Base-by-base conservation (phyloP, 2,888 invertebrate genomes). In the Drosophila pseudotalamancana region DNA sequence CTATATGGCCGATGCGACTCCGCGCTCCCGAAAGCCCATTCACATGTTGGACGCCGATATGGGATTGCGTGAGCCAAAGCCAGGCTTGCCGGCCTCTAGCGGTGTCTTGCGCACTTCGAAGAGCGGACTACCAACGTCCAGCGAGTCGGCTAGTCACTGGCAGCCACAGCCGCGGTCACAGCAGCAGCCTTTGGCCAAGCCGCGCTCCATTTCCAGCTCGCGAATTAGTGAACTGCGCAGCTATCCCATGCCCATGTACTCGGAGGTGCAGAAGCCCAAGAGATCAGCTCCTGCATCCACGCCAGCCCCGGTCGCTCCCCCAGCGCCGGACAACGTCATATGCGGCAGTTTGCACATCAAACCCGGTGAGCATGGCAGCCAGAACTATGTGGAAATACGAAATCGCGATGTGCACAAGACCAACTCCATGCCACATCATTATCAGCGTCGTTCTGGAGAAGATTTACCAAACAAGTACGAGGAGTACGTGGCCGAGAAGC, bases 1-100 rank as follows among this genome's bases (percentile, higher is more conserved):
- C 65, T 95, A 95, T 83, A 93, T 94, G 57, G 94, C 95, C 2
- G 95, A 95, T 90, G 94, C 94, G 73, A 94, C 94, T 64, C 95
- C 95, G 0, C 92, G 95, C 79, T 95, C 95, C 62, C 92, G 95
- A 37, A 94, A 94, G 86, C 95, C 95, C 27, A 95, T 96, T 75
- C 94, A 95, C 80, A 93, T 95, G 64, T 92, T 94, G 51, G 79
- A 88, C 11, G 6, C 18, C 18, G 81, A 46, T 4, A 12, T 6
- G 21, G 5, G 39, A 4, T 3, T 57, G 37, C 18, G 23, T 2
- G 27, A 16, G 18, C 12, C 64, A 1, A 25, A 62, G 29, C 16
- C 40, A 16, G 48, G 40, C 9, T 0, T 40, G 18, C 79, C 84
- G 0, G 64, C 67, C 0, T 87, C 89, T 0, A 87, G 83, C n/a